Conservation (phyloP, 2,797 vertebrate genomes). For the Nyctalus aviator region DNA sequence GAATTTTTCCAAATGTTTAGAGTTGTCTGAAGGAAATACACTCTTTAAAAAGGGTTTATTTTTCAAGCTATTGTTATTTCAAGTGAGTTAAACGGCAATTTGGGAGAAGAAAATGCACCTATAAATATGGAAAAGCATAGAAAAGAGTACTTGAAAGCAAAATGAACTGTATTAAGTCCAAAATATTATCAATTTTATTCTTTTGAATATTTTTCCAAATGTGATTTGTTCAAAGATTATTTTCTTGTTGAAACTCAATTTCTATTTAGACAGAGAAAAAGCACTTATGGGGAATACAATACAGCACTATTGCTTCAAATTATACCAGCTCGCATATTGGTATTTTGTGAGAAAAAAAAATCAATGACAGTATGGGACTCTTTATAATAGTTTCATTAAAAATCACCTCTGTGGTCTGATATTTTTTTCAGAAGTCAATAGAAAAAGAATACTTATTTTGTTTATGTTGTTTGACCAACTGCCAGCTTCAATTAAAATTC, state of each 20-base stretch:
- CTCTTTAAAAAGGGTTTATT: constrained; percentile 83
- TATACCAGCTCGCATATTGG: constrained; percentile 51
- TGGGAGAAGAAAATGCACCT: constrained; percentile 77
- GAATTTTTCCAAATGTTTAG: constrained; percentile 86
- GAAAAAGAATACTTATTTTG: neutral
- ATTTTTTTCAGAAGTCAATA: constrained; percentile 33
- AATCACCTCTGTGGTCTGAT: constrained; percentile 10
- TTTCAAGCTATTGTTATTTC: constrained; percentile 83
- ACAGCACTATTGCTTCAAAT: constrained; percentile 75
- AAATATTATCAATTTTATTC: constrained; percentile 78
- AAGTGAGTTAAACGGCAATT: constrained; percentile 84
- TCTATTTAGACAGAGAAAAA: constrained; percentile 67
- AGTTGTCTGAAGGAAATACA: constrained; percentile 82
- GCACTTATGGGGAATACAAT: constrained; percentile 69
- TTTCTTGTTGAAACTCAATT: constrained; percentile 81
- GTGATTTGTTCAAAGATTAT: constrained; percentile 75
- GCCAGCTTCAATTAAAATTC: constrained; percentile 61
- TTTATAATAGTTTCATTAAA: constrained; percentile 67
- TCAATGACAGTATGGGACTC: constrained; percentile 40
- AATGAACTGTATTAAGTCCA: constrained; percentile 55
- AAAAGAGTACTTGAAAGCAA: constrained; percentile 67
- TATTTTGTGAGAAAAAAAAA: constrained; percentile 57
- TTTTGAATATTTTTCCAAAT: constrained; percentile 84
- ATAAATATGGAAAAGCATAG: constrained; percentile 80
- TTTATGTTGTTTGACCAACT: constrained; percentile 50